These are phyloP conservation scores for Melanogrammus aeglefinus DNA, from an alignment of 2,797 vertebrate genomes.

Conservation along the genomic window DNA sequence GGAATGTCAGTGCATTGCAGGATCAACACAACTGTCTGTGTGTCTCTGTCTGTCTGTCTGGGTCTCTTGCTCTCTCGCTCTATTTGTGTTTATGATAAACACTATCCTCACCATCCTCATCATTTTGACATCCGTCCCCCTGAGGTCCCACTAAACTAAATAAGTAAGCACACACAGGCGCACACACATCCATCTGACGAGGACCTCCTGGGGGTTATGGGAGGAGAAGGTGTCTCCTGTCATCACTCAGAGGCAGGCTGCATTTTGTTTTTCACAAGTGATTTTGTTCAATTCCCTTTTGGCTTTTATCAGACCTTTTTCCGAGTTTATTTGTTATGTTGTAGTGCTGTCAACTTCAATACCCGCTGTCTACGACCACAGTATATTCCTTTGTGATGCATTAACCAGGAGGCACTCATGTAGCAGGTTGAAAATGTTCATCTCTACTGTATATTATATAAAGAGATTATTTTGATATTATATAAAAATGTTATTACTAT, in stretches of 20 bases:
- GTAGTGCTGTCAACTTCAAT: background rate
- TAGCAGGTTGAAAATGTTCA: too few relatives aligned
- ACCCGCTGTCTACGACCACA: too few relatives aligned
- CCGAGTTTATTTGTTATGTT: background rate
- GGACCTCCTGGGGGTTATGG: background rate
- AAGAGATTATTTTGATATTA: too few relatives aligned
- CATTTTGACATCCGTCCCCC: slow-evolving; percentile 52
- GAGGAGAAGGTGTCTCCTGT: background rate
- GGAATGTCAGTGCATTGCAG: background rate
- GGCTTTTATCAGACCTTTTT: background rate
- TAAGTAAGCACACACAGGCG: background rate
- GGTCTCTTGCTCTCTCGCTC: too few relatives aligned
- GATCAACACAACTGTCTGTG: background rate
- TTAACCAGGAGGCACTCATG: too few relatives aligned
- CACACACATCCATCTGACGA: background rate
- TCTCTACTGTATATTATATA: too few relatives aligned
- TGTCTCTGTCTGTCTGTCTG: too few relatives aligned
- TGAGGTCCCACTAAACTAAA: background rate
- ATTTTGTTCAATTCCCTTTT: background rate
- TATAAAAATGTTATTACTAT: too few relatives aligned
- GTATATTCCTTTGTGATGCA: background rate
- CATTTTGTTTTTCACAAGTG: background rate
- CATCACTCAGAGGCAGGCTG: background rate
- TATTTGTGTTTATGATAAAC: too few relatives aligned
- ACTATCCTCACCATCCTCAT: slow-evolving; percentile 4